These are phyloP conservation scores for Epinephelus fuscoguttatus DNA, from an alignment of 2,113 vertebrate genomes.

Conservation along the genomic window DNA sequence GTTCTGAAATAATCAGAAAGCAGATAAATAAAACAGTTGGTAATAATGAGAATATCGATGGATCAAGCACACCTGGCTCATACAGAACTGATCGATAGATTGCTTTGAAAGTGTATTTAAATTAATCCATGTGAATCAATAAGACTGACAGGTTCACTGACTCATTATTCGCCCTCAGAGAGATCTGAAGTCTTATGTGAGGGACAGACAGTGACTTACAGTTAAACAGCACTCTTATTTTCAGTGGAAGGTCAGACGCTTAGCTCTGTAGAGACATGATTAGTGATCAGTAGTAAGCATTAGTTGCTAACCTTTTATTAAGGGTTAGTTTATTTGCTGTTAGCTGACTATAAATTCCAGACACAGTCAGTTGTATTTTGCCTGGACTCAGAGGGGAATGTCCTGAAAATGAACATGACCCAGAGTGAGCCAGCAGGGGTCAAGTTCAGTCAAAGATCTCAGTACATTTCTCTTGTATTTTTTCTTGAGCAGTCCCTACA, in stretches of 20 bases:
- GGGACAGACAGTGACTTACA: conserved; percentile 21
- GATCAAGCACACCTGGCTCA: background rate
- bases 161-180: conserved; percentile 29
- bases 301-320: conserved; percentile 17
- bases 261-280: conserved; percentile 34
- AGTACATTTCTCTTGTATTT: background rate
- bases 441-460: background rate
- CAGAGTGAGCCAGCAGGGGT: background rate
- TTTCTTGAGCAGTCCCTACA: background rate
- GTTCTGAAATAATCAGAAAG: conserved; percentile 11
- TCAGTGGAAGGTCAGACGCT: conserved; percentile 21
- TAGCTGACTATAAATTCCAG: conserved; percentile 24
- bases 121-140: background rate
- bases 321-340: conserved; percentile 3
- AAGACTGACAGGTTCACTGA: conserved; percentile 25
- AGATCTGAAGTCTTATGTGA: conserved; percentile 26
- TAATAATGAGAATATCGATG: conserved; percentile 4
- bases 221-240: conserved; percentile 37
- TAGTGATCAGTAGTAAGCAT: conserved; percentile 26
- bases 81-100: background rate
- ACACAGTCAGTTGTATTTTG: background rate
- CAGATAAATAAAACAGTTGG: background rate
- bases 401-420: background rate
- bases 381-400: background rate
- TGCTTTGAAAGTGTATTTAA: background rate